These are phyloP conservation scores for Noctilio leporinus DNA, from an alignment of 2,113 vertebrate species.

Conservation along the genomic window DNA sequence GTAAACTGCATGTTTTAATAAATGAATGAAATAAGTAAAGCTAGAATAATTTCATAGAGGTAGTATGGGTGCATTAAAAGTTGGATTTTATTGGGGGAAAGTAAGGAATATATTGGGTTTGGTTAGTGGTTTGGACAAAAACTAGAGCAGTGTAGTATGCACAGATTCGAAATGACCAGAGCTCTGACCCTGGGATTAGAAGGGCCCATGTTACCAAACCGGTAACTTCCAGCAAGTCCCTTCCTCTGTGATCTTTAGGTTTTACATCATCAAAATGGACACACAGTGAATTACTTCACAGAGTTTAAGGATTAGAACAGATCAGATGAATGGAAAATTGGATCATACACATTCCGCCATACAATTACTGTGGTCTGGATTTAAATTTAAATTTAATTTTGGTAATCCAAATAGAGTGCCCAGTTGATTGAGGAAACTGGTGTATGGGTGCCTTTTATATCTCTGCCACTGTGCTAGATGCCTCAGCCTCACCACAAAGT, in stretches of 20 bases:
- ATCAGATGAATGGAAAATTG: not conserved
- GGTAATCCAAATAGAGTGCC: not conserved
- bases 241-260: not conserved
- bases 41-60: not conserved
- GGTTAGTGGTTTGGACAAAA: not conserved
- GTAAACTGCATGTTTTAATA: not conserved
- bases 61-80: not conserved
- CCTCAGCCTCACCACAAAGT: not conserved
- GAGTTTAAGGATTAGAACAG: not conserved
- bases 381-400: not conserved
- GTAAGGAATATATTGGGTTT: not conserved
- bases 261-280: not conserved
- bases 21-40: conserved; percentile 1
- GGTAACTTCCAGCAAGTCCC: not conserved
- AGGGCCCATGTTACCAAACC: not conserved
- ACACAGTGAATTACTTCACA: not conserved
- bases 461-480: not conserved
- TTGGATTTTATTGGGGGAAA: not conserved
- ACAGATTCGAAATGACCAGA: not conserved
- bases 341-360: not conserved
- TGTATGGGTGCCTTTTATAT: not conserved
- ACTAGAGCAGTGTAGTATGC: not conserved
- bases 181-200: not conserved
- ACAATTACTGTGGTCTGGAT: not conserved
- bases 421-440: not conserved